Evolutionary conservation across 2,797 vertebrate species (phyloP), one percentile per base, ranked within the genome.

Genomic region (Cottoperca gobio): DNA sequence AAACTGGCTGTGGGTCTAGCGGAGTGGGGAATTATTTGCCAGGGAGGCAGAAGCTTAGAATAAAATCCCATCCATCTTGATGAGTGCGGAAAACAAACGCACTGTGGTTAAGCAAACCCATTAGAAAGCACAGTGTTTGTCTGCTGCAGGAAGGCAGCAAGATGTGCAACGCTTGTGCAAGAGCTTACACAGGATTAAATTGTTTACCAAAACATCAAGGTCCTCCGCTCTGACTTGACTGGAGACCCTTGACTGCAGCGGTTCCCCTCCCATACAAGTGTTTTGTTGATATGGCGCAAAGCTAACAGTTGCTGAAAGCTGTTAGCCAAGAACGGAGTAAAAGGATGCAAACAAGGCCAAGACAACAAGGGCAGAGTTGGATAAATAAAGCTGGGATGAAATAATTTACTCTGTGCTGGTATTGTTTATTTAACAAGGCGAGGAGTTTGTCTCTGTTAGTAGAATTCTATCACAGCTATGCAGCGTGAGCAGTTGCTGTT

Each of bases 181-280:
- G 82, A 86, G 89, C 88, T 95, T 92, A 94, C 88, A 72, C 65
- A 12, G 92, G 90, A 94, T 95, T 95, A 92, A 91, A 92, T 87
- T 94, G 92, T 95, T 94, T 93, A 93, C 91, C 69, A 70, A 89
- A 86, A 93, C 89, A 88, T 89, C 84, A 90, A 86, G 91, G 90
- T 92, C 86, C 87, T 83, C 87, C 60, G 79, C 81, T 35, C 80
- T 58, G 85, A 79, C 85, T 85, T 84, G 71, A 78, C 77, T 53
- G 67, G 70, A 86, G 84, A 87, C 82, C 85, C 78, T 83, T 37
- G 57, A 67, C 78, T 75, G 70, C 86, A 42, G 67, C 12, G 17
- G 16, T n/a, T 48, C 60, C 40, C 79, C 75, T 59, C 78, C 59
- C 39, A 54, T 65, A 62, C 45, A n/a, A 81, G 70, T 70, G 81